Evolutionary conservation across 2,888 invertebrate genomes (phyloP).

Genomic region (Epistrophe grossulariae): DNA sequence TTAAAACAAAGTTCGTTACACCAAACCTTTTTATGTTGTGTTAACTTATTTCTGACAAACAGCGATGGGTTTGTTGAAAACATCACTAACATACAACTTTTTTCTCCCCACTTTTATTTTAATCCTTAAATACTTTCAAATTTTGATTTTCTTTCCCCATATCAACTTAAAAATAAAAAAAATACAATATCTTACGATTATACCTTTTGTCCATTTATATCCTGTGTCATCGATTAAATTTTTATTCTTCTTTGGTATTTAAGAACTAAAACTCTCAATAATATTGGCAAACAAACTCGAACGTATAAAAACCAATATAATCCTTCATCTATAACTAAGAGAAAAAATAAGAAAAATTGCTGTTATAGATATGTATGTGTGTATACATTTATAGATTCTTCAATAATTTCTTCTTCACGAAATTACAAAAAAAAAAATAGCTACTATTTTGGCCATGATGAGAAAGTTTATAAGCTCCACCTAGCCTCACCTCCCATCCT

Average conservation of each 20-base stretch:
- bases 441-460: slow-evolving; percentile 14
- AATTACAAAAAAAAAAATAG: slow-evolving; percentile 35
- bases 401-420: slow-evolving; percentile 17
- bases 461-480: slow-evolving; percentile 6
- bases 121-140: neutral
- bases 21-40: too few species aligned
- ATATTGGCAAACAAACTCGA: slow-evolving; percentile 16
- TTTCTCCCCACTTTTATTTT: neutral
- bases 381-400: neutral
- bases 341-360: neutral
- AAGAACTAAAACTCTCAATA: slow-evolving; percentile 11
- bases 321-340: neutral
- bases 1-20: too few species aligned
- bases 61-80: too few species aligned
- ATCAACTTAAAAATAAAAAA: neutral
- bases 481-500: neutral
- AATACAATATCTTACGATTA: too few species aligned
- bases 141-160: neutral
- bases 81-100: neutral
- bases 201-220: neutral
- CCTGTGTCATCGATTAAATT: slow-evolving; percentile 8
- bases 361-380: slow-evolving; percentile 3
- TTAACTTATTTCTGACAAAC: too few species aligned
- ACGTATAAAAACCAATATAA: neutral
- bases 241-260: slow-evolving; percentile 1